Evolutionary conservation across 2,888 invertebrate genomes (phyloP).

Genomic region (Pristionchus fissidentatus): DNA sequence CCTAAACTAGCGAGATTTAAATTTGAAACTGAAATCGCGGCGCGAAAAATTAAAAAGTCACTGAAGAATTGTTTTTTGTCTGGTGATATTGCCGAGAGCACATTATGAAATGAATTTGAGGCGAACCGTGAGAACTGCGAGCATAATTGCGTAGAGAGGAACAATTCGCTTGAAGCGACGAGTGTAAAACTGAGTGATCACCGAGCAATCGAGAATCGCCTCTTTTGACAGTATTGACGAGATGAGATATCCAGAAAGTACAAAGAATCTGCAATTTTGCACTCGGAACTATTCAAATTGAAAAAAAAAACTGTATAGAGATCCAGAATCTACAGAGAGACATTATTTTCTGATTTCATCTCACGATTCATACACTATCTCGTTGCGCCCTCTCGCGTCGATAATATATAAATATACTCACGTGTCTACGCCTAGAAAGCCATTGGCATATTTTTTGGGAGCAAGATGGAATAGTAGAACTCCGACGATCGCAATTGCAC

Average conservation of each 20-base stretch:
- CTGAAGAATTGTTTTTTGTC: neutral
- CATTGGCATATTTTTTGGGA: slow-evolving; percentile 52
- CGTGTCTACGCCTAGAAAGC: slow-evolving; percentile 54
- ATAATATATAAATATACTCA: no score
- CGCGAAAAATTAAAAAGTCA: no score
- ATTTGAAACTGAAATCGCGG: no score
- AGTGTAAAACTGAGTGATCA: neutral
- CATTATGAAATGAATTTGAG: no score
- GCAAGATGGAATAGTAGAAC: slow-evolving; percentile 51
- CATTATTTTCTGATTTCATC: no score
- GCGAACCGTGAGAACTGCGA: neutral
- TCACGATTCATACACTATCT: no score
- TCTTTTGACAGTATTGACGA: slow-evolving; percentile 48
- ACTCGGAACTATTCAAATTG: neutral
- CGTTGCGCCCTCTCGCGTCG: no score
- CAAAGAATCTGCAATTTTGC: slow-evolving; percentile 50
- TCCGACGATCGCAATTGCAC: slow-evolving; percentile 51
- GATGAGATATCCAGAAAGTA: slow-evolving; percentile 54
- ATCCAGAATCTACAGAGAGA: no score
- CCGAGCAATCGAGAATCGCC: neutral
- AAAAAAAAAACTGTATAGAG: neutral
- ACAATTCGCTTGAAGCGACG: slow-evolving; percentile 35
- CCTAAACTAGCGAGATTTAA: no score
- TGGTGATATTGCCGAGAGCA: no score
- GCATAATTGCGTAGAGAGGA: neutral